Evolutionary conservation across 2,113 vertebrate species (phyloP).

Genomic region (Tachycineta bicolor): DNA sequence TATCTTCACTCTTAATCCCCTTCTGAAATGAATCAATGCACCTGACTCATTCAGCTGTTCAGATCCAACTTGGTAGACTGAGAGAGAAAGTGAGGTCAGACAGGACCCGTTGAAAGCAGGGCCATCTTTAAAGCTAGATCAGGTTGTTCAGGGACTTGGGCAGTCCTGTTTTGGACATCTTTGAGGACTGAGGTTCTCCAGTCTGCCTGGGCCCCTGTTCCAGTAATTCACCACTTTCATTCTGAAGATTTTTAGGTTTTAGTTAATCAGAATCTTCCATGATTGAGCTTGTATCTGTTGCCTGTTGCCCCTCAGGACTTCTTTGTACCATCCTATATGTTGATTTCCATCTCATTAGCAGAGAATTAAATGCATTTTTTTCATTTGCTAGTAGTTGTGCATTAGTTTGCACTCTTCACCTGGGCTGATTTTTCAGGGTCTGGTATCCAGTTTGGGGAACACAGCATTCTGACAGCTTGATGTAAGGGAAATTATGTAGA

Average conservation of each 20-base stretch:
- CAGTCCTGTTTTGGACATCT: fast-evolving
- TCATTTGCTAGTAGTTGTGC: not conserved
- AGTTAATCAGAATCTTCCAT: not conserved
- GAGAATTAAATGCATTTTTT: not conserved
- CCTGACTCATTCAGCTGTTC: not conserved
- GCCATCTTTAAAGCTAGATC: not conserved
- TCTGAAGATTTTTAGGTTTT: not conserved
- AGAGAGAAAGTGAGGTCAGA: not conserved
- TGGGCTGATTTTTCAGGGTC: not conserved
- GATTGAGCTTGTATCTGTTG: not conserved
- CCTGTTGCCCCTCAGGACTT: not conserved
- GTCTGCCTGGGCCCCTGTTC: not conserved
- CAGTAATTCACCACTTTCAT: not conserved
- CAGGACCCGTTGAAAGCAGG: not conserved
- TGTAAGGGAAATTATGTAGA: not conserved
- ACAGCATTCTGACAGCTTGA: not conserved
- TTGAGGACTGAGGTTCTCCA: not conserved
- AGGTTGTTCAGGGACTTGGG: not conserved
- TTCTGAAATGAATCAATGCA: not conserved
- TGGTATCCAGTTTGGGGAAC: not conserved
- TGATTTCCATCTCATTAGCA: not conserved
- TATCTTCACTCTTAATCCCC: not conserved
- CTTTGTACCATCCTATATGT: not conserved
- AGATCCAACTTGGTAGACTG: not conserved
- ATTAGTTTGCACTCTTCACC: not conserved